Base-by-base conservation (phyloP, 2,113 vertebrate genomes). In the Syngnathoides biaculeatus region DNA sequence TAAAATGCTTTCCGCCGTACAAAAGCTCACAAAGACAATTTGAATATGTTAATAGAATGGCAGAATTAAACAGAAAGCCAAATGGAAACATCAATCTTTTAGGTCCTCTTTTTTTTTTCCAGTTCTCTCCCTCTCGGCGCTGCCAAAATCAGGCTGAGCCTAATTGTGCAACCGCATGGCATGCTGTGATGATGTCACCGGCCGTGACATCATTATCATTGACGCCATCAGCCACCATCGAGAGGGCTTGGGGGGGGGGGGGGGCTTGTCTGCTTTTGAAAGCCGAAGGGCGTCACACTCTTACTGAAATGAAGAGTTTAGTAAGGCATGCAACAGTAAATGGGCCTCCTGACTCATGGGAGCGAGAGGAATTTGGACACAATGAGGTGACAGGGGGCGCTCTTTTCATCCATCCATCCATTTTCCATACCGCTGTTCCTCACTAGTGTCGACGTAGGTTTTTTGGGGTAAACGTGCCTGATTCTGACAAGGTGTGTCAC, bases 311-410 rank as follows among this genome's bases (percentile, higher is more conserved):
- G 75, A 74, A 71, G 67, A 58, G 69, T 68, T 73, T 30, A 61
- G 77, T 69, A 73, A 84, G 79, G 89, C 91, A 90, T 91, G 89
- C 87, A 89, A 90, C 88, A 88, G 75, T 89, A 74, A 84, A 86
- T 56, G 35, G 80, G 76, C 78, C 80, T 72, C 79, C 71, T 79
- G 82, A 81, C 73, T 75, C 71, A 75, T 67, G 65, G 79, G 68
- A 76, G 83, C 75, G 65, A 65, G 80, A 81, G 64, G 55, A 73
- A 64, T 68, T 22, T 61, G 67, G 78, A 86, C 78, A 87, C 66
- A 84, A 77, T 79, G 80, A 83, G 79, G 79, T 74, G 81, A 82
- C 22, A 60, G 61, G 72, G 11, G 55, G 53, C 53, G 13, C 22
- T 81, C 79, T 67, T 71, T 61, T 64, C 79, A 69, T n/a, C n/a